Conservation (phyloP, 2,888 invertebrate genomes). For the Hydrotaea diabolus region DNA sequence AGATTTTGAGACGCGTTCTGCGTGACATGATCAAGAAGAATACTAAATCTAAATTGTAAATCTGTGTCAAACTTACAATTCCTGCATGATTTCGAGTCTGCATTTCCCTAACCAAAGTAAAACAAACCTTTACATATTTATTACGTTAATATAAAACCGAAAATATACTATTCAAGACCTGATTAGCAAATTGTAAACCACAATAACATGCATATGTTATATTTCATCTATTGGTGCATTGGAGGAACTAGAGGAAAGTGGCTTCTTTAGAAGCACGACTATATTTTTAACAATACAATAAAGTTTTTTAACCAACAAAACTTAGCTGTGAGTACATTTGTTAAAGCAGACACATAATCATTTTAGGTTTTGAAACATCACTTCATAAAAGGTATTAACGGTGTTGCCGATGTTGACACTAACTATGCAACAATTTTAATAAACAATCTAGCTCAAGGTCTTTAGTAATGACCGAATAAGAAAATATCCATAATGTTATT, state of each 20-base stretch:
- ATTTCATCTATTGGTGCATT: neutral
- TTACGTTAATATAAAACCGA: neutral
- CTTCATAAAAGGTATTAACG: too few species aligned
- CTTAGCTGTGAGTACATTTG: too few species aligned
- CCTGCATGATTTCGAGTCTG: neutral
- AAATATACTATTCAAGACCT: constrained; percentile 4
- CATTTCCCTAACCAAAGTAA: constrained; percentile 45
- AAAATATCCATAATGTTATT: too few species aligned
- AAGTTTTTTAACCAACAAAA: neutral
- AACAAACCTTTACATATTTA: constrained; percentile 30
- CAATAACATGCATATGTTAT: constrained; percentile 3
- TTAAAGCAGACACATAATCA: too few species aligned
- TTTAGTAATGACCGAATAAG: too few species aligned
- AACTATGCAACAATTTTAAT: too few species aligned
- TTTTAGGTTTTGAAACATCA: too few species aligned
- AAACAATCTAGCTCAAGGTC: too few species aligned
- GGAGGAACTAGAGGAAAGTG: neutral
- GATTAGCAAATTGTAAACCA: constrained; percentile 5
- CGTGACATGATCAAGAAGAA: constrained; percentile 76
- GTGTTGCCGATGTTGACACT: too few species aligned
- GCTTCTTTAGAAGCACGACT: neutral
- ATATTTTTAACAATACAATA: neutral
- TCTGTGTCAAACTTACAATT: neutral
- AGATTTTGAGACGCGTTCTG: constrained; percentile 86
- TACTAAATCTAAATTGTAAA: constrained; percentile 78